Percentiles rank a stretch among this genome's conserved stretches.
Conservation (phyloP, 30 jellyfish, hydroid and myxozoan species). For the Haliclystus octoradiatus region DNA sequence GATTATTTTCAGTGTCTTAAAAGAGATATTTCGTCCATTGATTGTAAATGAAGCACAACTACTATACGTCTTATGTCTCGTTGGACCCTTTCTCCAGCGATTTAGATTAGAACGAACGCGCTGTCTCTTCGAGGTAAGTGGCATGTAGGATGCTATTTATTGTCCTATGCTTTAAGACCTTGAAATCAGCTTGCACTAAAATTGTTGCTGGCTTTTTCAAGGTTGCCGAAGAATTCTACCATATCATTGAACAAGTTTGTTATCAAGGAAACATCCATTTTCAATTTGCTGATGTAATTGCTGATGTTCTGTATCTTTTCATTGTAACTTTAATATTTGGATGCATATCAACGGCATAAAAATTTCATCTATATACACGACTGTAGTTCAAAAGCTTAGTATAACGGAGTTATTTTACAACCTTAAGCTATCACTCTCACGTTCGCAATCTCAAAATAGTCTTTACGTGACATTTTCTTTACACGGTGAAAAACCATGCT, state of each 20-base stretch:
- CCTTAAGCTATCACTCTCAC: too few relatives aligned
- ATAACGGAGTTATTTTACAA: too few relatives aligned
- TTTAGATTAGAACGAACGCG: conserved; percentile 63
- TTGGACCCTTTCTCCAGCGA: conserved; percentile 88
- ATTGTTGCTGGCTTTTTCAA: not conserved
- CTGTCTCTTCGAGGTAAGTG: conserved; percentile 65
- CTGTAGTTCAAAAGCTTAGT: too few relatives aligned
- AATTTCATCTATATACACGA: too few relatives aligned
- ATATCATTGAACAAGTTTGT: conserved; percentile 72
- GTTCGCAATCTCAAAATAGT: too few relatives aligned
- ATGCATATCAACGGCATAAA: too few relatives aligned
- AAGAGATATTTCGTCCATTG: conserved; percentile 53
- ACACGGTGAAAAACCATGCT: too few relatives aligned
- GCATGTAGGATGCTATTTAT: too few relatives aligned
- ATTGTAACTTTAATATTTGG: not conserved
- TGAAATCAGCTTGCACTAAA: too few relatives aligned
- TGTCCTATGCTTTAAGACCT: too few relatives aligned
- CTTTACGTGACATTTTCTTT: too few relatives aligned
- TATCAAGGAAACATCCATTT: conserved; percentile 28
- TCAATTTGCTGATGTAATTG: conserved; percentile 64
- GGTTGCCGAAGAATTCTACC: conserved; percentile 64
- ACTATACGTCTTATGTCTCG: conserved; percentile 61
- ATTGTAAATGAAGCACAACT: conserved; percentile 74
- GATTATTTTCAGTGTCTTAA: conserved; percentile 37
- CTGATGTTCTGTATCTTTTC: conserved; percentile 91